Conservation (phyloP, 2,797 vertebrate genomes). For the Coluber constrictor region DNA sequence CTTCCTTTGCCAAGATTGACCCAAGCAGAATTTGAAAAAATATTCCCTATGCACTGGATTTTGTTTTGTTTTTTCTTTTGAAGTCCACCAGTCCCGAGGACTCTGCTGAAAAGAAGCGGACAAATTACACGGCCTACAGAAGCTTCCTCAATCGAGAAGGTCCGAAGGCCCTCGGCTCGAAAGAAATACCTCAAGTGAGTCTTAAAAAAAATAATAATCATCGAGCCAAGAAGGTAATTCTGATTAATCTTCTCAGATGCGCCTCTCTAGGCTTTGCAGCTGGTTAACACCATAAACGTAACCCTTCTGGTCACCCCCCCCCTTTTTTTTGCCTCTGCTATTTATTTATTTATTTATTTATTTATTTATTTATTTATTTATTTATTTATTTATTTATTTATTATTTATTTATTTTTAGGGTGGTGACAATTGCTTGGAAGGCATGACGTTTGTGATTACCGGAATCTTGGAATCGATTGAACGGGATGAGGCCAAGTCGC, state of each 20-base stretch:
- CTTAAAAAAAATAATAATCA: background rate
- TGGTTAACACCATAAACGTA: background rate
- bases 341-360: too few relatives aligned
- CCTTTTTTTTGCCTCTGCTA: background rate
- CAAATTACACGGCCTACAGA: constrained; percentile 84
- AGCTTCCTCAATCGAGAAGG: constrained; percentile 96
- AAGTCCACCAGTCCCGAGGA: constrained; percentile 86
- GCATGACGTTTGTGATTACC: constrained; percentile 91
- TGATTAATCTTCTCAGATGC: background rate
- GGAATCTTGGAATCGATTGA: constrained; percentile 95
- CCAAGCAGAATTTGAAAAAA: background rate
- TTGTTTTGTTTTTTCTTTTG: background rate
- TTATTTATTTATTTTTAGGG: too few relatives aligned
- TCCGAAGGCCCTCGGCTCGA: constrained; percentile 92
- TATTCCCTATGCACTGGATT: background rate
- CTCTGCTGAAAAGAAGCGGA: constrained; percentile 86
- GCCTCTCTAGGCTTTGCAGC: fast-evolving
- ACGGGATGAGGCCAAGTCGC: constrained; percentile 87
- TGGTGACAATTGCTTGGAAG: constrained; percentile 95
- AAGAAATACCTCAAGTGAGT: constrained; percentile 88
- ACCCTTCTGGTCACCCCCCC: constrained; percentile 11
- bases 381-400: too few relatives aligned
- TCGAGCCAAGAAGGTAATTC: fast-evolving
- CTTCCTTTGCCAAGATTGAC: background rate
- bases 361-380: too few relatives aligned